A percentile compares a stretch with the other conserved stretches of the same genome.
phyloP scores from a whole-genome alignment of 2,888 invertebrate genomes.

The Copidosoma aretas region DNA sequence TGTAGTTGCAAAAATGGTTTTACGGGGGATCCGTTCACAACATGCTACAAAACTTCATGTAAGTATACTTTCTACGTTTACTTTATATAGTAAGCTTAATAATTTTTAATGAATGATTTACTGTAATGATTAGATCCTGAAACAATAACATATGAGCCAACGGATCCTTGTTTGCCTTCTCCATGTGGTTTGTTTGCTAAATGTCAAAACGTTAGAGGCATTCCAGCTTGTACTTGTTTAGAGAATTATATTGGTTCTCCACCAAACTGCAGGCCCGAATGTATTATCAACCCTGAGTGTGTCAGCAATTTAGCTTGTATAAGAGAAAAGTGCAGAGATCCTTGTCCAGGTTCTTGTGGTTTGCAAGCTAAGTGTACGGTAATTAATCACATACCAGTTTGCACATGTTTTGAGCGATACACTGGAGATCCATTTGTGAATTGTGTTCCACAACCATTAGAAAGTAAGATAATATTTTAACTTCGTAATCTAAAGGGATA shows the following conservation, averaged over 20 bases:
- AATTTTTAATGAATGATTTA: background rate
- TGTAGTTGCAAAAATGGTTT: slow-evolving; percentile 68
- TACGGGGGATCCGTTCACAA: slow-evolving; percentile 68
- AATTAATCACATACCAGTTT: slow-evolving; percentile 62
- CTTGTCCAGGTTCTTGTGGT: slow-evolving; percentile 74
- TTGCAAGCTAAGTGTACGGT: slow-evolving; percentile 64
- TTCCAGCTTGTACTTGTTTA: slow-evolving; percentile 67
- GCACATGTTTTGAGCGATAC: slow-evolving; percentile 58
- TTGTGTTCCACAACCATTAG: slow-evolving; percentile 17
- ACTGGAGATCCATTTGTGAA: slow-evolving; percentile 50
- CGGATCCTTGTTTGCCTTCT: slow-evolving; percentile 68
- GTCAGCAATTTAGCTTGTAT: slow-evolving; percentile 74
- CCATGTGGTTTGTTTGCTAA: slow-evolving; percentile 73
- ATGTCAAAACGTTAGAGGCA: slow-evolving; percentile 64
- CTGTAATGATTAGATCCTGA: background rate
- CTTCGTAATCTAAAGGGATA: background rate
- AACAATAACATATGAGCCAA: slow-evolving; percentile 20
- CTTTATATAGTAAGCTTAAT: background rate
- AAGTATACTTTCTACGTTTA: slow-evolving; percentile 10
- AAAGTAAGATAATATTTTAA: slow-evolving; percentile 13
- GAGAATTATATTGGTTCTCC: slow-evolving; percentile 72
- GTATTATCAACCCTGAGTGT: slow-evolving; percentile 80
- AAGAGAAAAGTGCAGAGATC: slow-evolving; percentile 75
- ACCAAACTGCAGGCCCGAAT: slow-evolving; percentile 78
- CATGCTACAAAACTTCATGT: slow-evolving; percentile 54